Evolutionary conservation across 2,888 invertebrate species (phyloP), one percentile per base, ranked within the genome.

Genomic region (Chrysotoxum bicinctum): DNA sequence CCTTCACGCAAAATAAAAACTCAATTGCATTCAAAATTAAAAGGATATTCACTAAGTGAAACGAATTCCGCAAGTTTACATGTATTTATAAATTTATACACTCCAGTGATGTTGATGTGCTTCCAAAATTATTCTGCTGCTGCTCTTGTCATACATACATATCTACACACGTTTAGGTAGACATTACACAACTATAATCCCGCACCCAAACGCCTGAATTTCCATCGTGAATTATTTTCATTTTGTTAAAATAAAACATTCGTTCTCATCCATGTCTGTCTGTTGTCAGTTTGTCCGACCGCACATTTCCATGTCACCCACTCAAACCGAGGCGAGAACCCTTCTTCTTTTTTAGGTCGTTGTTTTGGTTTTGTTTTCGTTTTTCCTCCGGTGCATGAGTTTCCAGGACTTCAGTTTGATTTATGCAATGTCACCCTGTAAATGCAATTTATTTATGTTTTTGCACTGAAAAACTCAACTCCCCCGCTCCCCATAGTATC

Each of bases 401-500:
- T 81, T 69, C 72, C 64, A 77, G 72, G 64, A 80, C 80, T 81
- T 81, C 85, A 85, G 69, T 81, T 81, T 85, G 85, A 85, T 85
- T 85, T 85, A 85, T 85, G 76, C 81, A 76, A 77, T 77, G 85
- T 85, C 85, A 85, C 73, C 85, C 77, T 85, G 72, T 76, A 85
- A 85, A 85, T 85, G 85, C 85, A 85, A 81, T 85, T 85, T 85
- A 85, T 85, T 80, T 85, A 84, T 76, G 84, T 81, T 73, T 72
- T 73, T 68, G 40, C 69, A 56, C 48, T 32, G 23, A n/a, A 60
- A 16, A 70, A 32, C 52, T 52, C 37, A 58, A 58, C 58, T 43
- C 52, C 35, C 54, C 19, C 21, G 9, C 35, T 19, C 14, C 37
- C 54, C n/a, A 2, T 19, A 7, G 23, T 19, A 14, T 3, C 16